Percentiles rank a stretch among this genome's conserved stretches.
These are phyloP conservation scores for Diarsia rubi DNA, from an alignment of 2,888 invertebrate genomes.

Conservation along the genomic window DNA sequence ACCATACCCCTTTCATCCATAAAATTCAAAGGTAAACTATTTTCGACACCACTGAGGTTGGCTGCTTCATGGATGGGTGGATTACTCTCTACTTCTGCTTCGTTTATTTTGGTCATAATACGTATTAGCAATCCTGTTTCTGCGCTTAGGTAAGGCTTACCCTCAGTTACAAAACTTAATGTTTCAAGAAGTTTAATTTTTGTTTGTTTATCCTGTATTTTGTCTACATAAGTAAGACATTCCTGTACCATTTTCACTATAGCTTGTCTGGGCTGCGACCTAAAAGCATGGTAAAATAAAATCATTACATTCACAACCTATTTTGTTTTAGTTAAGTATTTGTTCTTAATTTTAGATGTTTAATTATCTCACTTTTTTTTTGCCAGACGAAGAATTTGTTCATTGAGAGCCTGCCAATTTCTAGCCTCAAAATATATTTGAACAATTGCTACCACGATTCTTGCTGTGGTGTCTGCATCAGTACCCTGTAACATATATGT, in stretches of 20 bases:
- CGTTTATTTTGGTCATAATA: constrained; percentile 87
- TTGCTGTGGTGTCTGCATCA: constrained; percentile 98
- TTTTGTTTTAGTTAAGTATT: background rate
- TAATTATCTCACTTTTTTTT: constrained; percentile 93
- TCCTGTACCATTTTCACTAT: constrained; percentile 99
- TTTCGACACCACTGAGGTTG: background rate
- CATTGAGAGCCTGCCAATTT: constrained; percentile 98
- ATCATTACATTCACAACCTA: background rate
- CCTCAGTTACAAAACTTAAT: constrained; percentile 98
- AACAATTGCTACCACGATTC: constrained; percentile 97
- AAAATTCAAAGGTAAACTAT: constrained; percentile 8
- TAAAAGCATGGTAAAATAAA: constrained; percentile 56
- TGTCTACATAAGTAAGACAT: constrained; percentile 97
- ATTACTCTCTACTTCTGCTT: constrained; percentile 1
- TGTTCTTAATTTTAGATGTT: background rate
- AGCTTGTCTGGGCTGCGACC: constrained; percentile 98
- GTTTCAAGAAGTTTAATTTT: constrained; percentile 99
- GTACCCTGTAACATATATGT: constrained; percentile 92
- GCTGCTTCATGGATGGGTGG: background rate
- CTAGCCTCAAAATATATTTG: constrained; percentile 97
- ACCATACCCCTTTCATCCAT: constrained; percentile 17
- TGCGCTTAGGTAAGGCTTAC: constrained; percentile 99
- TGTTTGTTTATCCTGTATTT: constrained; percentile 96
- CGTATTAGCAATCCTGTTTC: constrained; percentile 98
- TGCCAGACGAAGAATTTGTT: constrained; percentile 96